These are phyloP conservation scores for Ahaetulla prasina DNA, from an alignment of 2,113 vertebrate genomes.

Conservation along the genomic window DNA sequence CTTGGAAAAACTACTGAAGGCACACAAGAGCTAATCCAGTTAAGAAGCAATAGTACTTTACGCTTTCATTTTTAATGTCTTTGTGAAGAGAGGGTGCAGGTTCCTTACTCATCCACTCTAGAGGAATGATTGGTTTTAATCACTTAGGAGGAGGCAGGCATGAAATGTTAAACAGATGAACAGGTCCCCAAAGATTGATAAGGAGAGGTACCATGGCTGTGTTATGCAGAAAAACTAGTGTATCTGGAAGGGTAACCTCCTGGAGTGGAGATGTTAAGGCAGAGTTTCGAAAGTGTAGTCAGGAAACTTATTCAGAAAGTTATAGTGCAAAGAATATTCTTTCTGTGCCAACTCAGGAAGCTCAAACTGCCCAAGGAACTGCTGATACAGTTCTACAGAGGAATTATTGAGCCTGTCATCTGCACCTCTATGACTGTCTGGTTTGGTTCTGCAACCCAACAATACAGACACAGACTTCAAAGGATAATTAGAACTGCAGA, in stretches of 20 bases:
- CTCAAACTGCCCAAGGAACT: too few relatives aligned
- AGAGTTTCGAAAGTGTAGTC: neutral
- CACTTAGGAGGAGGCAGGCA: neutral
- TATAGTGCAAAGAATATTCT: too few relatives aligned
- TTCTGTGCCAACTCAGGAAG: too few relatives aligned
- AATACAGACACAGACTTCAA: too few relatives aligned
- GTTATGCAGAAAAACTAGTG: slow-evolving; percentile 12
- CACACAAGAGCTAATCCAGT: neutral
- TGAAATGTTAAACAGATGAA: neutral
- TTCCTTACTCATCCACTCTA: neutral
- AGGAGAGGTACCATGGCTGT: neutral
- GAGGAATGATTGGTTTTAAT: neutral
- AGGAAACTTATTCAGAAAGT: neutral
- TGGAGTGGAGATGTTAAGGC: slow-evolving; percentile 26
- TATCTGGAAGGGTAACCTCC: slow-evolving; percentile 1
- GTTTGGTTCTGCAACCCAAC: too few relatives aligned
- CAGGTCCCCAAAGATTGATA: neutral
- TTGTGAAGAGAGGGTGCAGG: neutral
- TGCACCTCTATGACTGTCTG: too few relatives aligned
- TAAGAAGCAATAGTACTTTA: neutral
- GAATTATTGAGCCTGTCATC: too few relatives aligned
- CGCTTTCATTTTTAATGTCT: neutral
- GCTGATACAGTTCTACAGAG: too few relatives aligned
- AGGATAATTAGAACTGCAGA: too few relatives aligned
- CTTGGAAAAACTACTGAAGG: neutral